phyloP scores from a whole-genome alignment of 2,888 invertebrate genomes.

The Eristalis arbustorum region DNA sequence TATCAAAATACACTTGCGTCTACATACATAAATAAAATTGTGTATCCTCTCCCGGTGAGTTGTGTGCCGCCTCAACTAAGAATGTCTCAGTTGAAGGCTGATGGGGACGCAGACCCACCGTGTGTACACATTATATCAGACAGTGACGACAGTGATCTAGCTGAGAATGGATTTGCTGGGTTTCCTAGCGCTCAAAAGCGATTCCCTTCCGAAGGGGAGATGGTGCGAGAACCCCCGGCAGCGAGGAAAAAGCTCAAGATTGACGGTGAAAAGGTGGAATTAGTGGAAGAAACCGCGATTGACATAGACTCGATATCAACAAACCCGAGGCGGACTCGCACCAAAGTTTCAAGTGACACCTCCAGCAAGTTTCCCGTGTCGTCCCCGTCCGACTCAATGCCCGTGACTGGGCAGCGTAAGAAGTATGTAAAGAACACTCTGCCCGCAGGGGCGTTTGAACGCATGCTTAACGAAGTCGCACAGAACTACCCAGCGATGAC shows the following conservation, averaged over 20 bases:
- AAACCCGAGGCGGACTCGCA: conserved; percentile 35
- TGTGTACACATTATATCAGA: conserved; percentile 50
- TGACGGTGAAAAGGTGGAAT: conserved; percentile 22
- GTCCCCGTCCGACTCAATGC: conserved; percentile 75
- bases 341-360: conserved; percentile 73
- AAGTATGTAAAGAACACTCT: conserved; percentile 76
- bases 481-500: conserved; percentile 76
- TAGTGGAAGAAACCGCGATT: conserved; percentile 28
- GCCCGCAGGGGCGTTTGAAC: conserved; percentile 76
- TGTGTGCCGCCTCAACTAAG: neutral
- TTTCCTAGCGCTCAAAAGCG: conserved; percentile 39
- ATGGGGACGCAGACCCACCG: conserved; percentile 5
- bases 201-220: neutral
- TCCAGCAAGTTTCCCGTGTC: conserved; percentile 79
- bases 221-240: neutral
- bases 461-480: conserved; percentile 74
- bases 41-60: neutral
- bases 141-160: conserved; percentile 28
- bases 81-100: conserved; percentile 42
- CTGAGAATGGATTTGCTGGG: conserved; percentile 37
- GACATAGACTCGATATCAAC: conserved; percentile 63
- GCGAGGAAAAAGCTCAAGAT: conserved; percentile 41
- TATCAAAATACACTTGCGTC: neutral
- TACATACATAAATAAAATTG: neutral
- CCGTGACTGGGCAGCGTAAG: conserved; percentile 73